These are phyloP conservation scores for Eptesicus fuscus DNA, from an alignment of 2,113 vertebrate genomes.

Conservation along the genomic window DNA sequence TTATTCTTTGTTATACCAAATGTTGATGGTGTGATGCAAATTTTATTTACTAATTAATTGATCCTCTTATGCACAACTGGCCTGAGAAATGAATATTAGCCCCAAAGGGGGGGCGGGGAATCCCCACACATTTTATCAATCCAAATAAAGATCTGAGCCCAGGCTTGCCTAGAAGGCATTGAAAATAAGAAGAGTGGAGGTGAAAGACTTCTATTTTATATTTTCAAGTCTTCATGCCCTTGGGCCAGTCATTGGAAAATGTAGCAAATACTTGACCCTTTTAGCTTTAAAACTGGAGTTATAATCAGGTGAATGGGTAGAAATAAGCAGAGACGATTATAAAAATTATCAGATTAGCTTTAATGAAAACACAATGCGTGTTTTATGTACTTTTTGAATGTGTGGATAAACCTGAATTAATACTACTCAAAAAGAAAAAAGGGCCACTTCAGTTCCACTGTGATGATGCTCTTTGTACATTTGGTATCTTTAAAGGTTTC, in stretches of 20 bases:
- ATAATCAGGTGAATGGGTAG: background rate
- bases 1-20: background rate
- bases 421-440: background rate
- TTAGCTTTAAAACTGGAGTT: background rate
- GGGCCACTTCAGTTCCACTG: background rate
- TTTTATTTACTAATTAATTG: slow-evolving; percentile 27
- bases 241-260: background rate
- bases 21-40: background rate
- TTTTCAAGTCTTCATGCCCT: background rate
- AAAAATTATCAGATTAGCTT: background rate
- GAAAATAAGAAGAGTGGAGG: background rate
- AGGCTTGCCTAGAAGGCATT: background rate
- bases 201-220: background rate
- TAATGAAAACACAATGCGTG: background rate
- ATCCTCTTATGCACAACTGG: background rate
- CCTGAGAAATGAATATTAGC: background rate
- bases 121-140: background rate
- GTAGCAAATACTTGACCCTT: background rate
- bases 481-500: background rate
- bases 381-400: background rate
- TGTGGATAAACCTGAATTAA: background rate
- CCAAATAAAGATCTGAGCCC: background rate
- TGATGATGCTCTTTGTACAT: background rate
- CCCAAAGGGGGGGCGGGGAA: background rate
- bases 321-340: background rate